A percentile compares a stretch with the other conserved stretches of the same genome.
Conservation (phyloP, 53 echinoderm and acorn worm species). For the Paracentrotus lividus region DNA sequence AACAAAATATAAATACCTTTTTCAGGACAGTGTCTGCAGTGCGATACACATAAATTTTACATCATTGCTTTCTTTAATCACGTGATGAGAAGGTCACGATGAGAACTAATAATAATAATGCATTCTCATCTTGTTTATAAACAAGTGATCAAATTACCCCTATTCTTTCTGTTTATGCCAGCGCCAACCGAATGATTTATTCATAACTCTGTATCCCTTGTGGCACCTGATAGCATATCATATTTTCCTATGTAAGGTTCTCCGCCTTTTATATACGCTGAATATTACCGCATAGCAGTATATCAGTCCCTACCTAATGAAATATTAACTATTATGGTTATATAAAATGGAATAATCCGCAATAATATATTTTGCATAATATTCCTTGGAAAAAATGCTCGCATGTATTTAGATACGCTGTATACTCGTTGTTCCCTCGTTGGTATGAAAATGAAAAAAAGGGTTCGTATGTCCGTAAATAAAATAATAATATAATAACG, state of each 20-base stretch:
- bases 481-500: too few relatives aligned
- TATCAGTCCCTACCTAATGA: neutral
- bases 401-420: too few relatives aligned
- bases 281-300: neutral
- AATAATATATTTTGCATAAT: neutral
- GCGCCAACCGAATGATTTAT: constrained; percentile 18
- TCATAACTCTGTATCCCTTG: neutral
- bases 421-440: too few relatives aligned
- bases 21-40: neutral
- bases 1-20: neutral
- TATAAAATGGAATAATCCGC: neutral
- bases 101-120: constrained; percentile 2
- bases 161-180: neutral
- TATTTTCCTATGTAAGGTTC: neutral
- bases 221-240: neutral
- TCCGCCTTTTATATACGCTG: neutral
- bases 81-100: too few relatives aligned
- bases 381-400: too few relatives aligned
- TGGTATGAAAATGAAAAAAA: too few relatives aligned
- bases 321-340: neutral
- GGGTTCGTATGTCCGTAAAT: too few relatives aligned
- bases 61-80: neutral
- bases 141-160: constrained; percentile 21
- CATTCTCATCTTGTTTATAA: neutral
- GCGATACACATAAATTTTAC: neutral